These are phyloP conservation scores for Tinea semifulvella DNA, from an alignment of 2,888 invertebrate genomes.

Conservation along the genomic window DNA sequence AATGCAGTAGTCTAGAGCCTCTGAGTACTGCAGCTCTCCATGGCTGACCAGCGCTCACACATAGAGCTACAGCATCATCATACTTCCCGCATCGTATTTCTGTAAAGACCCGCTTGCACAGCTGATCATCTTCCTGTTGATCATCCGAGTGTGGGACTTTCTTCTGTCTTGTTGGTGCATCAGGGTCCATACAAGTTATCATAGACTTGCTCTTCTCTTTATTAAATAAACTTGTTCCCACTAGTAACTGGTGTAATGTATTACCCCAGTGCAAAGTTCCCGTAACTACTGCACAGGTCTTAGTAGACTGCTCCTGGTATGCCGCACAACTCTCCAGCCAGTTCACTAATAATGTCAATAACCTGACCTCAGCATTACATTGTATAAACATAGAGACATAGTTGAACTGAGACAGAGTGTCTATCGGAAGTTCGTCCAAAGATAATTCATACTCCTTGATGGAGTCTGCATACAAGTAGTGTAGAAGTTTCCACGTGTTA, in stretches of 20 bases:
- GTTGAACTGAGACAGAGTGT: conserved; percentile 48
- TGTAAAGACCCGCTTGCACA: conserved; percentile 70
- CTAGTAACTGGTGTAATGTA: conserved; percentile 80
- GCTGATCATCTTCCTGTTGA: conserved; percentile 74
- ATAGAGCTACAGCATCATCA: conserved; percentile 84
- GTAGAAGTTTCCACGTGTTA: conserved; percentile 88
- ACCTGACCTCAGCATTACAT: conserved; percentile 66
- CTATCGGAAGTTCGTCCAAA: conserved; percentile 47
- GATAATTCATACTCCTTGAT: conserved; percentile 67
- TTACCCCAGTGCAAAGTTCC: conserved; percentile 91
- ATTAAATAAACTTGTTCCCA: conserved; percentile 54
- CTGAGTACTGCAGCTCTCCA: conserved; percentile 92
- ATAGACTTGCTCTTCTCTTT: conserved; percentile 50
- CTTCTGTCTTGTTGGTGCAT: conserved; percentile 84
- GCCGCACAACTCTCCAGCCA: conserved; percentile 91
- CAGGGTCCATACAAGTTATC: conserved; percentile 84
- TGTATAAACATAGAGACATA: conserved; percentile 47
- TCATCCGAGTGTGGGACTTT: conserved; percentile 87
- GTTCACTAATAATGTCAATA: conserved; percentile 87
- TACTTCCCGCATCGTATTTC: conserved; percentile 88
- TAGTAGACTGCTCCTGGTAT: conserved; percentile 74
- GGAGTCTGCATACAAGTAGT: conserved; percentile 84
- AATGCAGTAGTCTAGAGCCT: conserved; percentile 90
- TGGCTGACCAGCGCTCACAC: conserved; percentile 86
- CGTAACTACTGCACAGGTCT: conserved; percentile 49